Base-by-base conservation (phyloP, 2,113 vertebrate species). In the Xiphias gladius region DNA sequence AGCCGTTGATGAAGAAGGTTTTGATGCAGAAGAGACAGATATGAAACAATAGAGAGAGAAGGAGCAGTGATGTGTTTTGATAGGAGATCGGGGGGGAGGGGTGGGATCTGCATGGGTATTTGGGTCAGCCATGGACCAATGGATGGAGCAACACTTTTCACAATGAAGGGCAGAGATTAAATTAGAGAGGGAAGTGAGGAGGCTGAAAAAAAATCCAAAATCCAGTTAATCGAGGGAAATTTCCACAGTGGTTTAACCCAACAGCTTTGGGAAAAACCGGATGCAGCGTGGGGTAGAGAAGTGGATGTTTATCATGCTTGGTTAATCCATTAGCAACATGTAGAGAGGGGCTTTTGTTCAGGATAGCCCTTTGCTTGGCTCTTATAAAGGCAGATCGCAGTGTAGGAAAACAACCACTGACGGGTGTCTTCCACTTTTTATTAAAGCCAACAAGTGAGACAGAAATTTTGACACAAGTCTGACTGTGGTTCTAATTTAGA, bases 281-380 rank as follows among this genome's bases (percentile, higher is more conserved):
- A 76, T 76, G 79, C 85, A 66, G 88, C 61, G 32, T 19, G 43
- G 63, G 55, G 32, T 28, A n/a, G 63, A 78, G 79, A 64, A 80
- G 73, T 69, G 86, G 73, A 71, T 91, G 80, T 89, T 87, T 74
- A 83, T 84, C 66, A 86, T 82, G 92, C 87, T 88, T 85, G 85
- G 88, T 92, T 93, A 90, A 95, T 94, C 92, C 91, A 93, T 92
- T 89, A 89, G 90, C 91, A 77, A 4, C 85, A 89, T 78, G 80
- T 82, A 62, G 73, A 78, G 92, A 82, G 85, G 83, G 75, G 86
- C 90, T 91, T 93, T 95, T 94, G 94, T 94, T 93, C 80, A 52
- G 84, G 48, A 28, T 1, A 84, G 85, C 81, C 74, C 83, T 89
- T 84, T 75, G 79, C 82, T 82, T 66, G 48, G 54, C 65, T 86